A percentile compares a stretch with the other conserved stretches of the same genome.
phyloP scores from a whole-genome alignment of 2,113 vertebrate genomes.

The Ciconia stormi region DNA sequence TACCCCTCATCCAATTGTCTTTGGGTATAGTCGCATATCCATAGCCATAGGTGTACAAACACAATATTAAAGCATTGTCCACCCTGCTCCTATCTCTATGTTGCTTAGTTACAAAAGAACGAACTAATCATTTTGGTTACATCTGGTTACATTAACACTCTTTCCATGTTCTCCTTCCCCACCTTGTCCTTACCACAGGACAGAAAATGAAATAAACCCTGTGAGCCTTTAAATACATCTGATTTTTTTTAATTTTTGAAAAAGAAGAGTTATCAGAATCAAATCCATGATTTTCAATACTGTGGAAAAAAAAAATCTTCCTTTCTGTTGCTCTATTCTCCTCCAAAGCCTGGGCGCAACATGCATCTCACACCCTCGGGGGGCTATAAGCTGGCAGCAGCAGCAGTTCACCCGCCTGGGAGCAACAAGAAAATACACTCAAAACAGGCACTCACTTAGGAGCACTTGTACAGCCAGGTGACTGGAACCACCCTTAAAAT shows the following conservation, averaged over 20 bases:
- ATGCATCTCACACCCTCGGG: not conserved
- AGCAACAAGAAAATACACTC: not conserved
- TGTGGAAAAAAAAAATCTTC: not conserved
- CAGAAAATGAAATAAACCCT: not conserved
- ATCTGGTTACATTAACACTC: not conserved
- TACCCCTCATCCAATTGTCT: no score
- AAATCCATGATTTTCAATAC: not conserved
- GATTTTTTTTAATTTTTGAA: not conserved
- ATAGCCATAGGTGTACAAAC: no score
- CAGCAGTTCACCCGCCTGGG: not conserved
- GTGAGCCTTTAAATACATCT: not conserved
- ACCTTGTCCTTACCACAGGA: not conserved
- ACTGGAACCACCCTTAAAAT: not conserved
- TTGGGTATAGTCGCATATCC: no score
- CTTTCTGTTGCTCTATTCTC: not conserved
- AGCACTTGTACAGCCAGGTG: not conserved
- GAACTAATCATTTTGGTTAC: no score
- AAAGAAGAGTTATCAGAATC: not conserved
- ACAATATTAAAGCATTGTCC: no score
- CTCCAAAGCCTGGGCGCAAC: not conserved
- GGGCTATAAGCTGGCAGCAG: not conserved
- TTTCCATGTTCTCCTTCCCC: not conserved
- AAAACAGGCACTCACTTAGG: not conserved
- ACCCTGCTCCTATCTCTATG: no score
- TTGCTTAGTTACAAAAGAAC: no score